These are phyloP conservation scores for Holothuria glaberrima DNA, from an alignment of 35 echinoderm and acorn worm genomes.

Conservation along the genomic window DNA sequence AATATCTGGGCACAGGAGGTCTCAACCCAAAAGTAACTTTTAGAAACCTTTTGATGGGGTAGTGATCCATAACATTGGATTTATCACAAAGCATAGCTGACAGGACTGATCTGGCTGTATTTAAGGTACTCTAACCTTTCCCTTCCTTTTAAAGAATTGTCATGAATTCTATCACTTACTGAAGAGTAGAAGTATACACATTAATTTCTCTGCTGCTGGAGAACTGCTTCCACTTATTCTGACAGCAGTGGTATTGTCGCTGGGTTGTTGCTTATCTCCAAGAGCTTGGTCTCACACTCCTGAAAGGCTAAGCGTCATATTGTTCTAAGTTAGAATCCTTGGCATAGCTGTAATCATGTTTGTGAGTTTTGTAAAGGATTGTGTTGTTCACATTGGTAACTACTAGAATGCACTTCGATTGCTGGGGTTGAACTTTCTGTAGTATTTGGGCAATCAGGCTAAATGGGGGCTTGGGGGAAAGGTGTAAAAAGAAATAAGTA, in stretches of 20 bases:
- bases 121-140: not conserved
- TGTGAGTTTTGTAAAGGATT: conserved; percentile 34
- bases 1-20: not conserved
- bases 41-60: not conserved
- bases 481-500: conserved; percentile 17
- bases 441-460: not conserved
- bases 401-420: conserved; percentile 45
- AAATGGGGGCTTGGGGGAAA: conserved; percentile 50
- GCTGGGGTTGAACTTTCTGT: conserved; percentile 27
- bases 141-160: not conserved
- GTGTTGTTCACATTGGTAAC: not conserved
- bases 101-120: not conserved
- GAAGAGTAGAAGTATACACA: not conserved
- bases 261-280: not conserved
- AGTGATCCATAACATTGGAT: not conserved
- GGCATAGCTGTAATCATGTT: not conserved
- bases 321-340: not conserved
- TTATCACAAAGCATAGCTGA: not conserved
- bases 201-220: conserved; percentile 3
- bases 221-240: conserved; percentile 8
- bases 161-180: not conserved
- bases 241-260: not conserved
- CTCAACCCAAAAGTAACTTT: not conserved
- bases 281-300: not conserved
- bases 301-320: not conserved